These are phyloP conservation scores for Lumbricus terrestris DNA, from an alignment of 2,888 invertebrate species.

Conservation along the genomic window DNA sequence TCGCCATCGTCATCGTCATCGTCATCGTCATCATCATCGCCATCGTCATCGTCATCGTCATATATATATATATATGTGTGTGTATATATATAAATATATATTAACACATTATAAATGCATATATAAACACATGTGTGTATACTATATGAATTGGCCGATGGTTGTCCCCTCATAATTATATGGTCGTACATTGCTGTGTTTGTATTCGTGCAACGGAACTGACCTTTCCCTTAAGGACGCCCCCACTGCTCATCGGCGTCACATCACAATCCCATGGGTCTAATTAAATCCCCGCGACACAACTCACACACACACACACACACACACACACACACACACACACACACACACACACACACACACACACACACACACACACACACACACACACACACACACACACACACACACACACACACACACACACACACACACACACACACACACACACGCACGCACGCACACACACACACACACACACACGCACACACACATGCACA, in stretches of 20 bases:
- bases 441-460: neutral
- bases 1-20: too few relatives aligned
- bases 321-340: too few relatives aligned
- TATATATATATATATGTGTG: neutral
- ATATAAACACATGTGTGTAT: neutral
- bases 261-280: neutral
- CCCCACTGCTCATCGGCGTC: neutral
- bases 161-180: too few relatives aligned
- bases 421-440: too few relatives aligned
- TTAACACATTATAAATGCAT: neutral
- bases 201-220: neutral
- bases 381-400: neutral
- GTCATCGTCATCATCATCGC: too few relatives aligned
- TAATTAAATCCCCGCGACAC: neutral
- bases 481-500: too few relatives aligned
- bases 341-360: too few relatives aligned
- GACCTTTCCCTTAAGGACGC: neutral
- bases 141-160: neutral
- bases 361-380: neutral
- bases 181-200: too few relatives aligned
- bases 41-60: too few relatives aligned
- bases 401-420: neutral
- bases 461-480: neutral
- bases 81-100: neutral
- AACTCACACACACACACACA: neutral